Conservation (phyloP, 2,797 vertebrate genomes). For the Sebastolobus alascanus region DNA sequence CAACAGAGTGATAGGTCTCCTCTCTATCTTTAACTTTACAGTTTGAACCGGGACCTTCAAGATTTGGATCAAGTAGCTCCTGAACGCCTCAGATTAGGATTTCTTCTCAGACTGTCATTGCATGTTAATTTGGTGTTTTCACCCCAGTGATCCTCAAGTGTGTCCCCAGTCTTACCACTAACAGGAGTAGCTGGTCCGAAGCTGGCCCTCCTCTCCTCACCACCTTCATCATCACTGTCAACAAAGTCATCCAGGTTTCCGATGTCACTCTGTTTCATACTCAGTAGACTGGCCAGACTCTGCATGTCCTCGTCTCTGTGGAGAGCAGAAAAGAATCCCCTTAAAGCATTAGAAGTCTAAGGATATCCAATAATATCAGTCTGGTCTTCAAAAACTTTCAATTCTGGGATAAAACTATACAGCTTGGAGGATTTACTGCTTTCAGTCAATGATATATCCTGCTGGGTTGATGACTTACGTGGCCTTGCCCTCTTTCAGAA, state of each 20-base stretch:
- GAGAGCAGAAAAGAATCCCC: background rate
- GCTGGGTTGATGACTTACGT: constrained; percentile 87
- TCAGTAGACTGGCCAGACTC: constrained; percentile 94
- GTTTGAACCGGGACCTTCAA: background rate
- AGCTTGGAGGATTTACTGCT: background rate
- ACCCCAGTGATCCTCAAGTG: too few species aligned
- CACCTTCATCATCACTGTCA: constrained; percentile 89
- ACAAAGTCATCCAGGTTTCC: constrained; percentile 94
- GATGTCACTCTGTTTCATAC: constrained; percentile 90
- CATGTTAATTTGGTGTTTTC: background rate
- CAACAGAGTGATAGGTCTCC: background rate
- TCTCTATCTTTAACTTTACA: background rate
- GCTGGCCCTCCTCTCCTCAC: constrained; percentile 74
- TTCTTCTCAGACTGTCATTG: background rate
- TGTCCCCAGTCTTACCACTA: constrained; percentile 77
- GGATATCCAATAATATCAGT: background rate
- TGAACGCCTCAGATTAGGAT: background rate
- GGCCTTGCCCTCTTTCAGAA: constrained; percentile 93
- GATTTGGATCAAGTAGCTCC: background rate
- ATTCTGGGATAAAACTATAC: background rate
- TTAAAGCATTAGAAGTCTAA: background rate
- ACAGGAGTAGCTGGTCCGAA: constrained; percentile 53
- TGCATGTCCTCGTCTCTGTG: constrained; percentile 96
- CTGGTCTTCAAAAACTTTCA: background rate
- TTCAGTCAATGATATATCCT: too few species aligned